Evolutionary conservation across 2,888 invertebrate genomes (phyloP), one percentile per base, ranked within the genome.

Genomic region (Andricus curvator): DNA sequence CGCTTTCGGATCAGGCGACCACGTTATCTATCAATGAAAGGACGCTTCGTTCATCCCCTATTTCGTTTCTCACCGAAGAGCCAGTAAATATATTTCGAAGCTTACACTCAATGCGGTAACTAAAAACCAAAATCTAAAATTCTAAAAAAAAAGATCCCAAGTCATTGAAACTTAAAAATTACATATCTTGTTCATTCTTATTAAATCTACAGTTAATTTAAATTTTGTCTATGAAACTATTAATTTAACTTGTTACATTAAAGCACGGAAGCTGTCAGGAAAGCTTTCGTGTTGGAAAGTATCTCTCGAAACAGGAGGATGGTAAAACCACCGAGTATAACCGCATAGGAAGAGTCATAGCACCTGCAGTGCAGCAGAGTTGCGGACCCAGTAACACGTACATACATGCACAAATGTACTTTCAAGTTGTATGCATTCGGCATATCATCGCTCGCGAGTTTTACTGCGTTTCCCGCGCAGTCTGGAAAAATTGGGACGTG

Each of bases 341-440:
- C 85, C 84, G 89, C 89, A 88, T 85, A 80, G 85, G 81, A 86
- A 88, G 88, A 88, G 84, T 87, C 88, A 88, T 87, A 84, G 84
- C 84, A 84, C 80, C 87, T 84, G 89, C 89, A 89, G 86, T 88
- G 90, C 90, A 89, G 88, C 86, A 86, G 78, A 41, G 87, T 86
- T 87, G 89, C 89, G 85, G 86, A 70, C 78, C 77, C 78, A 77
- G 66, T 65, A 65, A 65, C 33, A 65, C 65, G 17, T 33, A 65
- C 33, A 33, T 13, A 29, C 25, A 29, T 64, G 4, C 25, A 29
- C 64, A 65, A 65, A 65, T 37, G 33, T 37, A 33, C 65, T 60
- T 60, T 64, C 17, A 33, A 65, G 20, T 65, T 33, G 64, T 64
- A 64, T 17, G 64, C 64, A 64, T 64, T 64, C 64, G 41, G 41